phyloP scores from a whole-genome alignment of 53 echinoderm and acorn worm genomes.

The Arbacia lixula region DNA sequence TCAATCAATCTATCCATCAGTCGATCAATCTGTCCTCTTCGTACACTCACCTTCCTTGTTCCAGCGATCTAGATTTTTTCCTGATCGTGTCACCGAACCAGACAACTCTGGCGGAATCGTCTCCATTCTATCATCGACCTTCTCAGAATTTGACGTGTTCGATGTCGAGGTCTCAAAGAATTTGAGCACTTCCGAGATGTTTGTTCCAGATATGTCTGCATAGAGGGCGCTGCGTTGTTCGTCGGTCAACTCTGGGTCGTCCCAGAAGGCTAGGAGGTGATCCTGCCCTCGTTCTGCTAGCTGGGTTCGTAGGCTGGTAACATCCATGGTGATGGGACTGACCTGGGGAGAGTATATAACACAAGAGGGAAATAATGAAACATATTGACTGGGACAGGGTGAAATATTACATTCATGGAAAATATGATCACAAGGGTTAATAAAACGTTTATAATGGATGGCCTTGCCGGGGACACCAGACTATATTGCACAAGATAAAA shows the following conservation, averaged over 20 bases:
- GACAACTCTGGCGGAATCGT: constrained; percentile 84
- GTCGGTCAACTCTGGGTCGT: constrained; percentile 61
- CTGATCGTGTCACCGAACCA: constrained; percentile 89
- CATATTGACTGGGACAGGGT: too few relatives aligned
- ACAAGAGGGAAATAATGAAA: too few relatives aligned
- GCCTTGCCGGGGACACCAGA: too few relatives aligned
- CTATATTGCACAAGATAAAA: too few relatives aligned
- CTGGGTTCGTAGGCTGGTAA: constrained; percentile 68
- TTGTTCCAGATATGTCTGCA: constrained; percentile 76
- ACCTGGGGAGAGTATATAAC: too few relatives aligned
- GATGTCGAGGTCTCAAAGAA: constrained; percentile 74
- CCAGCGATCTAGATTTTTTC: constrained; percentile 85
- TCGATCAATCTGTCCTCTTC: too few relatives aligned
- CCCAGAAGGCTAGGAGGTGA: constrained; percentile 95
- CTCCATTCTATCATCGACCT: constrained; percentile 92
- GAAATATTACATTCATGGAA: too few relatives aligned
- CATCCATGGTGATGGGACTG: constrained; percentile 92
- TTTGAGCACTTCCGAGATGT: constrained; percentile 71
- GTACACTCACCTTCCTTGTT: constrained; percentile 64
- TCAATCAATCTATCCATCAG: neutral
- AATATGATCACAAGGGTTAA: too few relatives aligned
- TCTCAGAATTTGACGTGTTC: constrained; percentile 63
- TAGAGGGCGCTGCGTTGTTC: constrained; percentile 75
- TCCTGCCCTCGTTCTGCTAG: constrained; percentile 80
- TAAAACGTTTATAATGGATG: too few relatives aligned